Base-by-base conservation (phyloP, 2,888 invertebrate species). In the Coelinius sp. region DNA sequence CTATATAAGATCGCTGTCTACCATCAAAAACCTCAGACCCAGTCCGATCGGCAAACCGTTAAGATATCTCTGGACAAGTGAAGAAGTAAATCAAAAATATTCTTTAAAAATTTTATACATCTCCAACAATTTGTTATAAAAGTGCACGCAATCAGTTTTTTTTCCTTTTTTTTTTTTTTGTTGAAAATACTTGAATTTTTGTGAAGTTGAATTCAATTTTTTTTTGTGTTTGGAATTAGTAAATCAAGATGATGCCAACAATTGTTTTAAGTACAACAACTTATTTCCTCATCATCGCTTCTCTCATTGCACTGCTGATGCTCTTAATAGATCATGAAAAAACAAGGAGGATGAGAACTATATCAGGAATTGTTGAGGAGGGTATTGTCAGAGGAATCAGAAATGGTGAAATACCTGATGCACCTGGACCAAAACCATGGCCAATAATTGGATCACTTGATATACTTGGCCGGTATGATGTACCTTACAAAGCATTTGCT, bases 401-500 rank as follows among this genome's bases (percentile, higher is more conserved):
- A 22, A 52, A 63, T 20, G 14, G 38, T 7, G 49, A 63, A 10
- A 71, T 86, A 35, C 82, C 81, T 56, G 87, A 89, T 65, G 88
- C 90, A 49, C 91, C 91, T 0, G 89, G 89, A n/a, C 91, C 90
- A 6, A 89, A 88, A 76, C 88, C 89, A 1, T 88, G 89, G 82
- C 92, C 92, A 10, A 85, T 92, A 53, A 85, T 92, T 38, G 92
- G 92, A 17, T 90, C 90, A 67, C 87, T 92, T 10, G 90, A 90
- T 75, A 85, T 91, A 8, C 81, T 92, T 77, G 89, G 89, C 2
- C 90, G 90, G 12, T 90, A 91, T 82, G 89, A 91, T 74, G 89
- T 91, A 1, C 92, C 92, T 0, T 92, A 91, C 82, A 90, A 91
- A 79, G 91, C 90, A 0, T 92, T 92, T 82, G 88, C 87, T 24